Base-by-base conservation (phyloP, 2,797 vertebrate species). In the Chloroceryle amazona region DNA sequence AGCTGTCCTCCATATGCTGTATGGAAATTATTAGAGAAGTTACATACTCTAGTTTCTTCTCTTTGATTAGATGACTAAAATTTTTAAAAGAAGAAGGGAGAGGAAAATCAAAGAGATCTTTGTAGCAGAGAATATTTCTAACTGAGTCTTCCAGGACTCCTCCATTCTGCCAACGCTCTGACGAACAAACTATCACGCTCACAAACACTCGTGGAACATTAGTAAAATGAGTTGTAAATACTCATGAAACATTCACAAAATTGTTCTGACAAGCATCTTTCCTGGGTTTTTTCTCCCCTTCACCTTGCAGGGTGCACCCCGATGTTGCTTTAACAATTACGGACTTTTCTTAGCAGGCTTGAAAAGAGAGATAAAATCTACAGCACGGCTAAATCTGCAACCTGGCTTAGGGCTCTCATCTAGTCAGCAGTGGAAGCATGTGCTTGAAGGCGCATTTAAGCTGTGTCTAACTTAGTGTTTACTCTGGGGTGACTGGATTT, bases 401-500 rank as follows among this genome's bases (percentile, higher is more conserved):
- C 71, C 83, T 97, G 97, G 96, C 94, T 96, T 22, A 22, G 67
- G 96, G 96, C 67, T 93, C 33, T 93, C 94, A 71, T 92, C 35
- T 80, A 96, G 95, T 74, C 95, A 92, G 94, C 94, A 55, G 60
- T 31, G 86, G 85, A 95, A 91, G 90, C 86, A 63, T 60, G 78
- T 26, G 97, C 97, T 84, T 1, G 58, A 84, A 97, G 97, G 96
- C 95, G 95, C 88, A 85, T 86, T 96, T 95, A 96, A 95, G 93
- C 93, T 37, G n/a, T 31, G 88, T 52, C 97, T 97, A 97, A 94
- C 93, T 96, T 94, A 90, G 93, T 97, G 96, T 96, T 98, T 97
- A 96, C 97, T 98, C 97, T 97, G 96, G 96, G 96, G 97, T 97
- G 97, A 98, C 96, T 97, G 97, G 96, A 97, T 97, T 95, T 87